Base-by-base conservation (phyloP, 2,113 vertebrate genomes). In the Ranitomeya variabilis region DNA sequence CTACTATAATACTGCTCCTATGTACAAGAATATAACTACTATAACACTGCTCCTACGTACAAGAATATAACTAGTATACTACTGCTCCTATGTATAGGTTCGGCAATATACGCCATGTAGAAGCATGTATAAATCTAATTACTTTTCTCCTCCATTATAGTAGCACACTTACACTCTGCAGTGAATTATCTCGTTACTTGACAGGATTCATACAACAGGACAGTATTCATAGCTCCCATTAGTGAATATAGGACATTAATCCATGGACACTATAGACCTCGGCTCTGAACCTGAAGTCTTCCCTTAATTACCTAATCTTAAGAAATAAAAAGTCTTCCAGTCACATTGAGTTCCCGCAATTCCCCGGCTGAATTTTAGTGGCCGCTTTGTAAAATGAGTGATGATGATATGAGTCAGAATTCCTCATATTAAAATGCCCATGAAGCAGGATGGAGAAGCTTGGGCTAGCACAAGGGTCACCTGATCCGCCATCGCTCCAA, bases 401-500 rank as follows among this genome's bases (percentile, higher is more conserved):
- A 71, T 80, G 77, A 57, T 87, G 26, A 76, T 76, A 0, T 55
- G 52, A 81, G 71, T 71, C 51, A 80, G 64, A 76, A 83, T 88
- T 37, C 23, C 74, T 81, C 21, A 60, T 45, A 81, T 82, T 82
- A 88, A 62, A 64, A 64, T 64, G 23, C 14, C 19, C 26, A 60
- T 60, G 18, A 88, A 45, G 78, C 66, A 83, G 73, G 55, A 83
- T 88, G 54, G 80, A 76, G 80, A 76, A 83, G 87, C 57, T 76
- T 16, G 64, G 80, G 31, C 57, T 88, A 19, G n/a, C 57, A 62
- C 21, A 52, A 55, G 87, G 67, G 87, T 88, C 87, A 88, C 67
- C 80, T 62, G 80, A 67, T 73, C 69, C 12, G 78, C 66, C 51
- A 31, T 66, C n/a, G 57, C 23, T 26, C 31, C 37, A 54, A 51